phyloP scores from a whole-genome alignment of 2,113 vertebrate species.

The Phycodurus eques region DNA sequence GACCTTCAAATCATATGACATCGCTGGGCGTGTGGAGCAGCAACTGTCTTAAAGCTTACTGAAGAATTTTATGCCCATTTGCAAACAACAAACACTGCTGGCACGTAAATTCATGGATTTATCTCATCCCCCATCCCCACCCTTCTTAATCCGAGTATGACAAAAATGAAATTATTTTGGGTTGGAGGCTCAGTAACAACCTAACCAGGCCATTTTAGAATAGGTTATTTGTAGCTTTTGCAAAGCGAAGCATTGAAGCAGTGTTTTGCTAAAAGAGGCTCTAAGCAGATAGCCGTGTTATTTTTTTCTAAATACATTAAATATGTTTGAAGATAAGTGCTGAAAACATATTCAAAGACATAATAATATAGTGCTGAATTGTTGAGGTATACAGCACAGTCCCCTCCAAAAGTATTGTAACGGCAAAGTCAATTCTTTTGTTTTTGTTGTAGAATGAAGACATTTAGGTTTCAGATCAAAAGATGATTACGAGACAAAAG shows the following conservation, averaged over 20 bases:
- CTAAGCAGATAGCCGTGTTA: too few species aligned
- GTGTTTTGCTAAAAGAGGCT: not conserved
- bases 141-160: constrained; percentile 59
- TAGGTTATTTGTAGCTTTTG: constrained; percentile 12
- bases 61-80: constrained; percentile 42
- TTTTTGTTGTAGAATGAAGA: too few species aligned
- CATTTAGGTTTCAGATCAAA: too few species aligned
- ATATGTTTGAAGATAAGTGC: too few species aligned
- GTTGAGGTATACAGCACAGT: too few species aligned
- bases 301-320: too few species aligned
- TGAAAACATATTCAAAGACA: too few species aligned
- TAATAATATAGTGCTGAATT: too few species aligned
- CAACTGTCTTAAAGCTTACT: constrained; percentile 55
- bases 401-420: too few species aligned
- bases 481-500: too few species aligned
- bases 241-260: not conserved
- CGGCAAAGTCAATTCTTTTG: too few species aligned
- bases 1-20: constrained; percentile 27
- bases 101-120: constrained; percentile 58
- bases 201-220: constrained; percentile 56
- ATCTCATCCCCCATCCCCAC: constrained; percentile 24
- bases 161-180: constrained; percentile 65
- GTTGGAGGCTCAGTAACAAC: constrained; percentile 50
- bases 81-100: constrained; percentile 59
- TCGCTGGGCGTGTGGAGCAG: constrained; percentile 25